These are phyloP conservation scores for Semnopithecus entellus DNA, from an alignment of 2,113 vertebrate species.

Conservation along the genomic window DNA sequence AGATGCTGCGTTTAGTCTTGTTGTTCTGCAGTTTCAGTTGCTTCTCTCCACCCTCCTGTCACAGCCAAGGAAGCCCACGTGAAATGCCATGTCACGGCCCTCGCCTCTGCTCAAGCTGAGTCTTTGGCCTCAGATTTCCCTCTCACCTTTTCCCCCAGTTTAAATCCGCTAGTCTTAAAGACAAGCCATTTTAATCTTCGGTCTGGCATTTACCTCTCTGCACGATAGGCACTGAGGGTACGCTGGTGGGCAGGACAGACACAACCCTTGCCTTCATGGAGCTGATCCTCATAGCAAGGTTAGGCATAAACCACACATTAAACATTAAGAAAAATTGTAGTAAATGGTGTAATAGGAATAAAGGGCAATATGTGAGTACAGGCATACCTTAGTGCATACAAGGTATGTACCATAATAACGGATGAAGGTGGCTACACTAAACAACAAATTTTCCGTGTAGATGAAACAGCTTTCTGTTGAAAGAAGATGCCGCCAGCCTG, in stretches of 20 bases:
- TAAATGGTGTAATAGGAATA: background rate
- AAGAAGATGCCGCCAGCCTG: no score
- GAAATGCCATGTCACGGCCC: background rate
- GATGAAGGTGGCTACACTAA: no score
- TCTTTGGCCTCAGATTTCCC: background rate
- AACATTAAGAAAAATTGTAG: background rate
- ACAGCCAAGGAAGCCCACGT: background rate
- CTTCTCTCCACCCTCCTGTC: background rate
- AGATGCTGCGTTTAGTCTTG: background rate
- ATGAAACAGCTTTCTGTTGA: no score
- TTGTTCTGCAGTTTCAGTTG: background rate
- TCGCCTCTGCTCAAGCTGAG: background rate
- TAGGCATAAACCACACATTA: background rate
- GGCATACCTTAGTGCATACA: no score
- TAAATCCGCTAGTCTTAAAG: background rate
- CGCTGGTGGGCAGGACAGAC: background rate
- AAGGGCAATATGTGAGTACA: background rate
- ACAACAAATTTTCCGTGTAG: no score
- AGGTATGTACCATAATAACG: no score
- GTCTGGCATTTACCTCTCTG: background rate
- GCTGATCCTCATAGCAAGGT: background rate
- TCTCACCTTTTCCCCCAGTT: background rate
- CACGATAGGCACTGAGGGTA: background rate
- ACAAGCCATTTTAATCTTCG: background rate
- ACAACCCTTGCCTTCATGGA: background rate